phyloP scores from a whole-genome alignment of 2,797 vertebrate species.

The Coendou prehensilis region DNA sequence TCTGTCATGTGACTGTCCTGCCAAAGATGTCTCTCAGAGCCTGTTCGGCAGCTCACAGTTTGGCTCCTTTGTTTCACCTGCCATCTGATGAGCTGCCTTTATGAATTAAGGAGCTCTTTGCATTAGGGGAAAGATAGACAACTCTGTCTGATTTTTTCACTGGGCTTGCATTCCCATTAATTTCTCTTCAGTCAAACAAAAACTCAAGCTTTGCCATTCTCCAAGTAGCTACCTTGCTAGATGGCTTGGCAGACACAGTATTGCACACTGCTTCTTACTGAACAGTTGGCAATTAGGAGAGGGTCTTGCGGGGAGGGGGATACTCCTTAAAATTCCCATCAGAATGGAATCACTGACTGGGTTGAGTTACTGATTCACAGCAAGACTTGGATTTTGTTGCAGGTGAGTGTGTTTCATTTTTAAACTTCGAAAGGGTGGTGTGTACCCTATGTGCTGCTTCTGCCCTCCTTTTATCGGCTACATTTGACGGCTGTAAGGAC shows the following conservation, averaged over 20 bases:
- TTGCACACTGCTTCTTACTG: background rate
- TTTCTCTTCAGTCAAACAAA: slow-evolving; percentile 27
- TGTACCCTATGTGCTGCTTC: background rate
- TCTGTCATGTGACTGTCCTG: too few relatives aligned
- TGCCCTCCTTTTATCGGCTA: background rate
- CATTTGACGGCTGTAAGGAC: background rate
- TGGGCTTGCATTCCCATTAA: background rate
- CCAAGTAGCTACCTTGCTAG: background rate
- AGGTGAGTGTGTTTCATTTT: slow-evolving; percentile 14
- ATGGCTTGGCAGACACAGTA: background rate
- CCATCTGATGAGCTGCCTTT: background rate
- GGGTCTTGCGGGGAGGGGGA: background rate
- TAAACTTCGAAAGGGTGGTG: background rate
- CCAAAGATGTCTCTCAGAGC: background rate
- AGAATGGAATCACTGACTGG: background rate
- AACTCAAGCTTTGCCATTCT: background rate
- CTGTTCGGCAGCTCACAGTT: background rate
- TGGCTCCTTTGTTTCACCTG: background rate
- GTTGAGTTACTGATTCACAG: background rate
- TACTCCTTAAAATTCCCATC: background rate
- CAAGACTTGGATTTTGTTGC: slow-evolving; percentile 29
- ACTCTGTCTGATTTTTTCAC: background rate
- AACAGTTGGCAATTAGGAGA: background rate
- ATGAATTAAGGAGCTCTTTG: slow-evolving; percentile 44
- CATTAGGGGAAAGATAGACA: background rate